phyloP scores from a whole-genome alignment of 2,113 vertebrate genomes.

The Nestor notabilis region DNA sequence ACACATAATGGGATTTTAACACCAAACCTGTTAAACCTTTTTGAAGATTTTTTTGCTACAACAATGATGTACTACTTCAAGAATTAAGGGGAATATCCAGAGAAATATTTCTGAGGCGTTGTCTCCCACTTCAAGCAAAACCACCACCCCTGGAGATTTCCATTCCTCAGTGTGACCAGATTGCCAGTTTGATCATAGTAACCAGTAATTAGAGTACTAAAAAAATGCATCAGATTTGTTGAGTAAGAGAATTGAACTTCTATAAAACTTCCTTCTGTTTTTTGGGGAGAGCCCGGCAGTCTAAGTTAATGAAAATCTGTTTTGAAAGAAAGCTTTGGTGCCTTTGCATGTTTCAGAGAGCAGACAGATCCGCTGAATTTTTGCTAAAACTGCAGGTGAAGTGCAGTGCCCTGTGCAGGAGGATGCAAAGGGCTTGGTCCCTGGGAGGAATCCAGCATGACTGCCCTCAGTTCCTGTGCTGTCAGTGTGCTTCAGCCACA shows the following conservation, averaged over 20 bases:
- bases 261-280: not conserved
- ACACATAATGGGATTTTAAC: not conserved
- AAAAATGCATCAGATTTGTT: not conserved
- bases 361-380: not conserved
- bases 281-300: not conserved
- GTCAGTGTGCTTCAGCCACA: not conserved
- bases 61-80: not conserved
- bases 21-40: not conserved
- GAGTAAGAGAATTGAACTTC: not conserved
- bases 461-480: not conserved
- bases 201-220: not conserved
- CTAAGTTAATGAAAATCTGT: not conserved
- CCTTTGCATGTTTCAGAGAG: not conserved
- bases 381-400: not conserved
- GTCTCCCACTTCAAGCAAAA: not conserved
- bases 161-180: not conserved
- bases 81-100: not conserved
- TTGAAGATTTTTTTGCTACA: not conserved
- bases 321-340: not conserved
- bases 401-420: not conserved
- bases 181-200: not conserved
- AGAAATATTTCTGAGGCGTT: not conserved
- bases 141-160: not conserved
- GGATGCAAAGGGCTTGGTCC: not conserved
- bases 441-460: not conserved